Percentiles rank a stretch among this genome's conserved stretches.
These are phyloP conservation scores for Agrenia bidenticulata DNA, from an alignment of 2,888 invertebrate species.

Conservation along the genomic window DNA sequence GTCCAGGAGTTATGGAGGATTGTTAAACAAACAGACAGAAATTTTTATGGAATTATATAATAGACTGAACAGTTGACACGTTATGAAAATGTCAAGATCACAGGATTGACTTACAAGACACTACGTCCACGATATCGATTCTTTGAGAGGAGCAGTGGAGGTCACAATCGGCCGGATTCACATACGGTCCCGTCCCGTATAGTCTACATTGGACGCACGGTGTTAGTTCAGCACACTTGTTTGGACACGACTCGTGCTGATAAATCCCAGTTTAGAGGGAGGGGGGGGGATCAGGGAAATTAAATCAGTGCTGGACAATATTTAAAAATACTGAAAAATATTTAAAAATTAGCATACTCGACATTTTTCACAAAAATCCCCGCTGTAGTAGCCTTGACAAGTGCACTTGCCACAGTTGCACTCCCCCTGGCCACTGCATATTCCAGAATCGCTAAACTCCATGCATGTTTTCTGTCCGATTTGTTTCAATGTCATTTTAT, in stretches of 20 bases:
- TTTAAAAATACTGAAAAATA: not conserved
- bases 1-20: too few relatives aligned
- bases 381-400: slow-evolving; percentile 27
- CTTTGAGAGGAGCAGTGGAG: too few relatives aligned
- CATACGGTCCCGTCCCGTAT: slow-evolving; percentile 22
- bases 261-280: not conserved
- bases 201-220: slow-evolving; percentile 38
- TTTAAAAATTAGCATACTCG: slow-evolving; percentile 26
- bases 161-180: slow-evolving; percentile 27
- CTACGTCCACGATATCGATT: slow-evolving; percentile 22
- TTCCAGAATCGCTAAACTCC: slow-evolving; percentile 15
- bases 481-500: not conserved
- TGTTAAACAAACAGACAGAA: too few relatives aligned
- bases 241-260: slow-evolving; percentile 35
- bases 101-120: too few relatives aligned
- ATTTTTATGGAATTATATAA: not conserved
- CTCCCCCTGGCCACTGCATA: slow-evolving; percentile 37
- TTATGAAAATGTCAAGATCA: too few relatives aligned
- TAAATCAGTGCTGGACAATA: not conserved
- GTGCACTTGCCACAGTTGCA: slow-evolving; percentile 38
- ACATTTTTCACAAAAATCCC: slow-evolving; percentile 40
- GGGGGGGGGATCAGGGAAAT: not conserved
- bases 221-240: slow-evolving; percentile 31
- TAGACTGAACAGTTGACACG: too few relatives aligned
- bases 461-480: slow-evolving; percentile 23